Evolutionary conservation across 2,888 invertebrate genomes (phyloP), one percentile per base, ranked within the genome.

Genomic region (Ophion obscuratus): DNA sequence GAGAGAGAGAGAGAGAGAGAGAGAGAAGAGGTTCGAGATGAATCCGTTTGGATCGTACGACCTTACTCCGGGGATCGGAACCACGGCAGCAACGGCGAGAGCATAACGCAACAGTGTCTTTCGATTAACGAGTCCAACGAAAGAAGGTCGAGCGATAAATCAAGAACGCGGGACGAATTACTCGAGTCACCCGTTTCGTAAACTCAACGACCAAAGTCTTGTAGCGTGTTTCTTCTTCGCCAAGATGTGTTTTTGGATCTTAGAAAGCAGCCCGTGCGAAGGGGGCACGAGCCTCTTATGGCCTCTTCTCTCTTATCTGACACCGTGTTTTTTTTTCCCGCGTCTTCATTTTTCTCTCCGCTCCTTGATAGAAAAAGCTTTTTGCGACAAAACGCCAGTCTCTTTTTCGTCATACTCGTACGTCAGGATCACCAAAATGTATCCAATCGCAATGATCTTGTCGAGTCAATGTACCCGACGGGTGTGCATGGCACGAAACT

Each of bases 101-200:
- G 70, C 64, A 79, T 76, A 75, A 79, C 83, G 81, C 64, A 67
- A 86, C 86, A 86, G 81, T 81, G 83, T 86, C 78, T 86, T 81
- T 86, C 86, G 86, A 86, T 86, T 86, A 86, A 86, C 86, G 86
- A 86, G 86, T 86, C 86, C 86, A 86, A 77, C 86, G 83, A 86
- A 86, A 86, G 86, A 86, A 84, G 86, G 86, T 86, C 86, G 86
- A 86, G 83, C 86, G 86, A 86, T 86, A 86, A 86, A 86, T 86
- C 86, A 86, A 86, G 86, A 73, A 68, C 79, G 86, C 83, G 86
- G 86, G 83, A 86, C 83, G 86, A 86, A 86, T 86, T 86, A 86
- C 86, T 81, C 83, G 86, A 86, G 86, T 86, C 86, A 84, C 78
- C 83, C 86, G 83, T 86, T 86, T 86, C 83, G 86, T 84, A 86